A percentile compares a stretch with the other conserved stretches of the same genome.
phyloP scores from a whole-genome alignment of 2,797 vertebrate genomes.

The Clarias fuscus region DNA sequence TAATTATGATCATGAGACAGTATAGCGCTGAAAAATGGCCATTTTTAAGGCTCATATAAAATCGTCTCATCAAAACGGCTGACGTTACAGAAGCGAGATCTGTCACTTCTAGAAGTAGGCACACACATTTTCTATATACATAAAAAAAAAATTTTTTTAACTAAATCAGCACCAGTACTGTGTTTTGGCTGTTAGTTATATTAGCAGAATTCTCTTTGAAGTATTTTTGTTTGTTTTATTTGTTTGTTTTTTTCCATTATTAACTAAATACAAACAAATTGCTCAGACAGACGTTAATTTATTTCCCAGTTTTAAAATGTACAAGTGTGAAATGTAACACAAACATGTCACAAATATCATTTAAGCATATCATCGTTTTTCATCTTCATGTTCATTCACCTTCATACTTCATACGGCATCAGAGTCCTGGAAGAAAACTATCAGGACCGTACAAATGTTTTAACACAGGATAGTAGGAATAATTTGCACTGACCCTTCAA shows the following conservation, averaged over 20 bases:
- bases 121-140: no score
- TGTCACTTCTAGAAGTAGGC: no score
- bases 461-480: not conserved
- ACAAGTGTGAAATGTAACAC: not conserved
- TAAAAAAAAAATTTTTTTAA: no score
- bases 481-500: not conserved
- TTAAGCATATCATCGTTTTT: not conserved
- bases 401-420: no score
- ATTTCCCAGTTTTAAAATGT: slow-evolving; percentile 8
- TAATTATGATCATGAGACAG: no score
- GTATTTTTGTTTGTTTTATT: not conserved
- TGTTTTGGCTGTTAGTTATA: no score
- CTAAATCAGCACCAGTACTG: no score
- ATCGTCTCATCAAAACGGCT: no score
- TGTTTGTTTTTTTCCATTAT: not conserved
- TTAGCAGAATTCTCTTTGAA: not conserved
- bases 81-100: no score
- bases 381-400: not conserved
- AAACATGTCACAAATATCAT: not conserved
- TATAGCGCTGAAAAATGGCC: no score
- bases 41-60: no score
- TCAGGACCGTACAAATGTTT: not conserved
- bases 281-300: slow-evolving; percentile 8
- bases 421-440: not conserved
- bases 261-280: slow-evolving; percentile 3